phyloP scores from a whole-genome alignment of 2,888 invertebrate species.

The Netelia virgata region DNA sequence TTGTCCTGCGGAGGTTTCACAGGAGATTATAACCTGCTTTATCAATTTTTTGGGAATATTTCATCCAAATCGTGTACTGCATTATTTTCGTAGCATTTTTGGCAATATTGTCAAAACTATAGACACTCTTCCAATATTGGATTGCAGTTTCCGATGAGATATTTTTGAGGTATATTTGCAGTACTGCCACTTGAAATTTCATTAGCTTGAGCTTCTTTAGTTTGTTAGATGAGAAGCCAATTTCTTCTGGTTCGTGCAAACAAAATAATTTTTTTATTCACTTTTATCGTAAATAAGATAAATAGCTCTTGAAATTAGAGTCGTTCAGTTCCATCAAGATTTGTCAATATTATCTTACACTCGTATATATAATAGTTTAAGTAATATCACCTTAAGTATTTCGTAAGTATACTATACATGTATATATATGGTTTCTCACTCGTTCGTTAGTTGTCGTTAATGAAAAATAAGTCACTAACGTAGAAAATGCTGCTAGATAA shows the following conservation, averaged over 20 bases:
- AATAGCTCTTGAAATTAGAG: constrained; percentile 11
- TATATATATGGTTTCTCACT: constrained; percentile 37
- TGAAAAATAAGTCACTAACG: constrained; percentile 27
- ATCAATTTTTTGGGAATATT: too few species aligned
- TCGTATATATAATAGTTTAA: constrained; percentile 28
- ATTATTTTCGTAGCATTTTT: too few species aligned
- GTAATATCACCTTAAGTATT: constrained; percentile 35
- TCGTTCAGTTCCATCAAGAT: constrained; percentile 31
- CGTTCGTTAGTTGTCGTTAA: constrained; percentile 18
- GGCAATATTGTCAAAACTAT: background rate
- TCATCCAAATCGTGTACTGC: too few species aligned
- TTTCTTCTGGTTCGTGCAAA: background rate
- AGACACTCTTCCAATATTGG: background rate
- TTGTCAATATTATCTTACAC: constrained; percentile 17
- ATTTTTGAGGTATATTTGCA: background rate
- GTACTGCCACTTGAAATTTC: background rate
- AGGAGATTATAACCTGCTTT: too few species aligned
- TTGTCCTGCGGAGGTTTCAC: too few species aligned
- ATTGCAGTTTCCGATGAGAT: background rate
- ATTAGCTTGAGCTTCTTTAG: background rate
- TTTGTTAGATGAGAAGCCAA: too few species aligned
- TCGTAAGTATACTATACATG: background rate
- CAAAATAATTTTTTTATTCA: constrained; percentile 3
- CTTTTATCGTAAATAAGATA: constrained; percentile 51
- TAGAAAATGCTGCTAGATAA: constrained; percentile 44